A percentile compares a stretch with the other conserved stretches of the same genome.
Evolutionary conservation across 2,797 vertebrate species (phyloP).

Genomic region (Xyrichtys novacula): DNA sequence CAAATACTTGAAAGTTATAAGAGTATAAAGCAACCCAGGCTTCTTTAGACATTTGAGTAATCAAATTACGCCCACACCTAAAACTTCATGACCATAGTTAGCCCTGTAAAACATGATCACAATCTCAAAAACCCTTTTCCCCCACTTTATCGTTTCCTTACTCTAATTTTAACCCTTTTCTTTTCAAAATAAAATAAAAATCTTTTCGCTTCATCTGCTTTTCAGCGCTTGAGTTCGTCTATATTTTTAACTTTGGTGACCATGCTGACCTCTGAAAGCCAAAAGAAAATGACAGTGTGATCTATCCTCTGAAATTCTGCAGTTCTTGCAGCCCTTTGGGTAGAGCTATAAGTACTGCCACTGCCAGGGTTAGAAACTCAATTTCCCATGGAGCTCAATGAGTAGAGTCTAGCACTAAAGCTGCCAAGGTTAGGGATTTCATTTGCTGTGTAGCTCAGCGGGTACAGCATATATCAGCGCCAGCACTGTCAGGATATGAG

Average conservation of each 20-base stretch:
- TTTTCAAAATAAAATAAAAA: neutral
- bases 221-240: neutral
- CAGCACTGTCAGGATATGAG: conserved; percentile 66
- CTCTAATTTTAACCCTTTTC: neutral
- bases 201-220: neutral
- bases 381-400: conserved; percentile 77
- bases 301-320: conserved; percentile 56
- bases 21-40: too few species aligned
- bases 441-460: conserved; percentile 62
- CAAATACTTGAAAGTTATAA: too few species aligned
- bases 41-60: too few species aligned
- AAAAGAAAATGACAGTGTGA: conserved; percentile 34
- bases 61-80: too few species aligned
- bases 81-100: too few species aligned
- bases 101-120: too few species aligned
- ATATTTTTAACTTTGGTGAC: neutral
- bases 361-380: conserved; percentile 65
- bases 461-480: conserved; percentile 64
- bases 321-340: conserved; percentile 51
- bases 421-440: conserved; percentile 73
- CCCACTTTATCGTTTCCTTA: too few species aligned
- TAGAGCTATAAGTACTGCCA: conserved; percentile 44
- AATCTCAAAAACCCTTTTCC: too few species aligned
- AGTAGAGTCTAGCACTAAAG: conserved; percentile 70
- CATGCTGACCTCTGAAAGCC: conserved; percentile 14